Percentiles rank a stretch among this genome's conserved stretches.
phyloP scores from a whole-genome alignment of 2,113 vertebrate genomes.

The Ovis aries region ARS-UI_Ramb_v3.0 NC_056065.1:20381001-20381500 shows the following conservation, averaged over 20 bases:
- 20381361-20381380: not conserved
- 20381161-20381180: not conserved
- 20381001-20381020: not conserved
- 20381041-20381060: not conserved
- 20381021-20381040: not conserved
- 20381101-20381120: not conserved
- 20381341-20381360: not conserved
- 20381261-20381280: not conserved
- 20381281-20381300: not conserved
- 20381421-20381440: not conserved
- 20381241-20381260: not conserved
- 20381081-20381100: not conserved
- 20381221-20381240: not conserved
- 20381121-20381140: not conserved
- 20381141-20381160: not conserved
- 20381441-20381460: not conserved
- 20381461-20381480: not conserved
- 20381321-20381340: not conserved
- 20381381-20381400: not conserved
- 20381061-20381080: not conserved
- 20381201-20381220: not conserved
- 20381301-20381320: not conserved
- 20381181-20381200: not conserved
- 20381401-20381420: not conserved
- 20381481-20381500: not conserved